phyloP scores from a whole-genome alignment of 2,113 vertebrate genomes.

The Poeciliopsis occidentalis region DNA sequence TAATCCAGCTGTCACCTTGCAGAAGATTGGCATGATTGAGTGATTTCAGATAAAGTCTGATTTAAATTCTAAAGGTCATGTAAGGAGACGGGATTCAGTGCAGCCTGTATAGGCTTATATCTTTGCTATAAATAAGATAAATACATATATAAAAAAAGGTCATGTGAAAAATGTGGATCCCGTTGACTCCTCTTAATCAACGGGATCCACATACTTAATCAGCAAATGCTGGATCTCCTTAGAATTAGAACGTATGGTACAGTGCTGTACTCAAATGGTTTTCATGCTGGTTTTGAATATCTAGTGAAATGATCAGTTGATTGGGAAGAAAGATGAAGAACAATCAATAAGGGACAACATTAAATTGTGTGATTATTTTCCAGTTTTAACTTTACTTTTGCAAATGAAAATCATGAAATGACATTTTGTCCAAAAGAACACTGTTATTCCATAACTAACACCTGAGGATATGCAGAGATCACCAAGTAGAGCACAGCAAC shows the following conservation, averaged over 20 bases:
- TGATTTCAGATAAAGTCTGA: slow-evolving; percentile 12
- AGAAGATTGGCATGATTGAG: slow-evolving; percentile 4
- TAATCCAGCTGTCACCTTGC: slow-evolving; percentile 29
- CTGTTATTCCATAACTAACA: neutral
- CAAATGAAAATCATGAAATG: neutral
- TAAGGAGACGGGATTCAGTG: neutral
- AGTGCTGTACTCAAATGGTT: neutral
- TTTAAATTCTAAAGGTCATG: neutral
- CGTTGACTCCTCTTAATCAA: neutral
- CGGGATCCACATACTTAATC: no score
- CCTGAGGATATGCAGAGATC: neutral
- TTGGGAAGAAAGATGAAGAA: slow-evolving; percentile 37
- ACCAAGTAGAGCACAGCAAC: slow-evolving; percentile 7
- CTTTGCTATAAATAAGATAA: slow-evolving; percentile 4
- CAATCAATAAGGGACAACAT: slow-evolving; percentile 16
- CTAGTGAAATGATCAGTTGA: slow-evolving; percentile 27
- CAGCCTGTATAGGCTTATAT: neutral
- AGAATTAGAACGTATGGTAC: neutral
- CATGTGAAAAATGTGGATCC: no score
- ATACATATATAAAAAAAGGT: neutral
- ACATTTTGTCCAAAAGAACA: neutral
- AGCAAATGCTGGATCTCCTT: neutral
- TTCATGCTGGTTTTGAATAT: neutral
- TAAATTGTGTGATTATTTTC: neutral
- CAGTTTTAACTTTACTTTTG: neutral